Evolutionary conservation across 2,113 vertebrate genomes (phyloP).

Genomic region (Charina bottae): DNA sequence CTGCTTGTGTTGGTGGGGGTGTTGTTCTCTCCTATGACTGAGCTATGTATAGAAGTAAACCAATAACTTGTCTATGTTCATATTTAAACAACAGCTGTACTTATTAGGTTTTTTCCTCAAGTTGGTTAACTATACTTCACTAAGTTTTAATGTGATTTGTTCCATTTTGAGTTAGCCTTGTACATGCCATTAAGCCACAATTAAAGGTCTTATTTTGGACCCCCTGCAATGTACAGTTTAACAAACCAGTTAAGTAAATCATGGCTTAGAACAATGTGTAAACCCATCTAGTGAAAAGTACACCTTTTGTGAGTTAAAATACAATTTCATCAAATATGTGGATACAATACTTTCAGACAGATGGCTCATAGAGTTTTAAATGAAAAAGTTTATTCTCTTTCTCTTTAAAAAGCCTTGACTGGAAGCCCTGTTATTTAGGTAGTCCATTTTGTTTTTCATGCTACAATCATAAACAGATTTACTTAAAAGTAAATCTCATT

Average conservation of each 20-base stretch:
- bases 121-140: not conserved
- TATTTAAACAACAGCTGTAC: not conserved
- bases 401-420: not conserved
- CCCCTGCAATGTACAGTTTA: not conserved
- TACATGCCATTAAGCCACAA: not conserved
- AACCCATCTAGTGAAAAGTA: not conserved
- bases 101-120: not conserved
- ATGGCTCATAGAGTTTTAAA: not conserved
- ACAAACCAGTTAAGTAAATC: not conserved
- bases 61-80: not conserved
- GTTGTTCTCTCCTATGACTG: too few relatives aligned
- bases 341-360: not conserved
- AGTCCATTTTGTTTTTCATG: not conserved
- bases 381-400: not conserved
- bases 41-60: too few relatives aligned
- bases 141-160: not conserved
- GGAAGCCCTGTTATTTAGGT: not conserved
- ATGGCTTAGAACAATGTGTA: not conserved
- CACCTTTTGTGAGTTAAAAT: not conserved
- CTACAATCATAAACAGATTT: not conserved
- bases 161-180: not conserved
- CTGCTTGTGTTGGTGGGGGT: too few relatives aligned
- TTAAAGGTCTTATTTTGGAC: not conserved
- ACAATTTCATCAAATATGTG: not conserved
- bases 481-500: not conserved